These are phyloP conservation scores for Lepilemur septentrionalis DNA, from an alignment of 2,797 vertebrate species.

Conservation along the genomic window DNA sequence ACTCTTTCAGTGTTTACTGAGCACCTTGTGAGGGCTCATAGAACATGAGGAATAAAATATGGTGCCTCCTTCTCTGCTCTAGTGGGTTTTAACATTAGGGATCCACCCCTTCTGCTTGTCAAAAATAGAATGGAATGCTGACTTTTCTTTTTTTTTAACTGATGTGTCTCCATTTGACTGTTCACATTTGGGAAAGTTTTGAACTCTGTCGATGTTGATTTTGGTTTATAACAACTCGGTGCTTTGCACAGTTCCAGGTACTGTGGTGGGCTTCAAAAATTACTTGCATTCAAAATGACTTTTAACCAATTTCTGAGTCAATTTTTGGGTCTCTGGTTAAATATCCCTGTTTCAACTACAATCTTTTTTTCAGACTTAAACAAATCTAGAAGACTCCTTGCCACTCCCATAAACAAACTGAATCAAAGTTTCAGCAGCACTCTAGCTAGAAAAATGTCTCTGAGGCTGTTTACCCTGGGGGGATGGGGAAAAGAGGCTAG, in stretches of 20 bases:
- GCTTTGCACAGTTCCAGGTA: neutral
- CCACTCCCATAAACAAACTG: conserved; percentile 24
- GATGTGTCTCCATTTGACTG: neutral
- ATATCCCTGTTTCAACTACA: neutral
- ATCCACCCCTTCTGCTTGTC: neutral
- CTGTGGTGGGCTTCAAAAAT: neutral
- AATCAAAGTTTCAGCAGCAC: conserved; percentile 30
- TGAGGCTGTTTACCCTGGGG: neutral
- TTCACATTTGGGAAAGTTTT: neutral
- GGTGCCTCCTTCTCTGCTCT: neutral
- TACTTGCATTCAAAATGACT: neutral
- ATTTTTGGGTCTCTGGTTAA: neutral
- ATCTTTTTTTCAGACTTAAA: neutral
- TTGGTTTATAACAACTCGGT: neutral
- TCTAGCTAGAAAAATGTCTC: neutral
- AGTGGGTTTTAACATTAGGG: neutral
- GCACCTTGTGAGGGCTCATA: neutral
- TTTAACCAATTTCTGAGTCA: neutral
- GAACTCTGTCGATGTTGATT: neutral
- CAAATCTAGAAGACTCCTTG: neutral
- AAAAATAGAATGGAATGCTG: neutral
- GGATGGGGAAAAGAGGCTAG: neutral
- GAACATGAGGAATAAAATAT: neutral
- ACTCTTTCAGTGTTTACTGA: neutral
- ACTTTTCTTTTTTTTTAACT: neutral